Evolutionary conservation across 2,888 invertebrate genomes (phyloP).

Genomic region (Limnephilus rhombicus): DNA sequence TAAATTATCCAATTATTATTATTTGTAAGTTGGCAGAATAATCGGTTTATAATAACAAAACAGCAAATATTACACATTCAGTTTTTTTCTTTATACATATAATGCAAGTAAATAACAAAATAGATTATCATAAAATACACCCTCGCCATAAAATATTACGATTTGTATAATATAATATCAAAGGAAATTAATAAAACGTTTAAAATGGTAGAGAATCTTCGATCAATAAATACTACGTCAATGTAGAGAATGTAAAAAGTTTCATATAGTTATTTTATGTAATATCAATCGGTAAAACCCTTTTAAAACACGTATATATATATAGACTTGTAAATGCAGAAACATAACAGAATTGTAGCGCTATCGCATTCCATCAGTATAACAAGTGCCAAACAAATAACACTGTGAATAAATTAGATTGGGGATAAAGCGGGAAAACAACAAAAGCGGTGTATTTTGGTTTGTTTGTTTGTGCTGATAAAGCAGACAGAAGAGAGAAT

Average conservation of each 20-base stretch:
- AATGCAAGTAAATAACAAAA: neutral
- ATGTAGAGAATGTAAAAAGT: neutral
- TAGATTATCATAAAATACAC: neutral
- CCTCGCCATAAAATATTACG: neutral
- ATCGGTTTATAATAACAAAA: neutral
- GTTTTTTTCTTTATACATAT: neutral
- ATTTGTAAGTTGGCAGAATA: too few species aligned
- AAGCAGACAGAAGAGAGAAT: neutral
- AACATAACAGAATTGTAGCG: neutral
- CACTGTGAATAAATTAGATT: neutral
- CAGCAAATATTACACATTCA: neutral
- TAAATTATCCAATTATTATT: too few species aligned
- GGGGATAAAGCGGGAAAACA: slow-evolving; percentile 10
- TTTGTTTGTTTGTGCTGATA: slow-evolving; percentile 6
- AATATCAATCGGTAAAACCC: neutral
- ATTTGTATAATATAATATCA: neutral
- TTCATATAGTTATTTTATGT: neutral
- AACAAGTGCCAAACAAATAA: slow-evolving; percentile 1
- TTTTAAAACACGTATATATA: neutral
- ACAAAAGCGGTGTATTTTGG: slow-evolving; percentile 6
- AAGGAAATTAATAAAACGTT: neutral
- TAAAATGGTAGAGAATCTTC: neutral
- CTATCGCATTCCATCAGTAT: neutral
- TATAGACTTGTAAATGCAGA: neutral
- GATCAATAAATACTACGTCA: too few species aligned